phyloP scores from a whole-genome alignment of 2,113 vertebrate genomes.

The Eurypyga helias region DNA sequence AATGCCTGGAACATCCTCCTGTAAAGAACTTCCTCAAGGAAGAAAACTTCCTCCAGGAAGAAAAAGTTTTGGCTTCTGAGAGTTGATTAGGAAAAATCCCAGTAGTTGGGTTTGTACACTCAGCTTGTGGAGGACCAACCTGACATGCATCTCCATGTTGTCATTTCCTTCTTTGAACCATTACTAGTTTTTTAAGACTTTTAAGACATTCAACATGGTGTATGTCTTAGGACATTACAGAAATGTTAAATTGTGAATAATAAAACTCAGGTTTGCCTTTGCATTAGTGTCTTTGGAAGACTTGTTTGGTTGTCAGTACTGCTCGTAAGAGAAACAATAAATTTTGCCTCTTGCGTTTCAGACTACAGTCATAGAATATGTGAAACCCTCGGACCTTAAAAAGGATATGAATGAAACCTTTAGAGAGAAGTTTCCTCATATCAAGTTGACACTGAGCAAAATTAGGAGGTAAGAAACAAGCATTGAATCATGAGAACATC shows the following conservation, averaged over 20 bases:
- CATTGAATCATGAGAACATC: background rate
- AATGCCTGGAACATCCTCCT: background rate
- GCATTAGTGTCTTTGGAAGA: background rate
- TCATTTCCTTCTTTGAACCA: background rate
- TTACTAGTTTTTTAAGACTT: background rate
- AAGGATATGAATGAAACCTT: slow-evolving; percentile 99
- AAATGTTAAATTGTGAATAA: background rate
- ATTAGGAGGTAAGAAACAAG: slow-evolving; percentile 88
- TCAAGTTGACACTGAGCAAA: slow-evolving; percentile 95
- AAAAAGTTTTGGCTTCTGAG: background rate
- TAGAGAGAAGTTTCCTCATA: slow-evolving; percentile 95
- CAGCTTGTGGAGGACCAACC: background rate
- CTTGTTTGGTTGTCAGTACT: background rate
- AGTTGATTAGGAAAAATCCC: background rate
- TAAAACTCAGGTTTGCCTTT: background rate
- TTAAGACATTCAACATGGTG: background rate
- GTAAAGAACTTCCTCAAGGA: background rate
- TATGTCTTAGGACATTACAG: background rate
- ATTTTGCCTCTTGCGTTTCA: slow-evolving; percentile 51
- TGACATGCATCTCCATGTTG: background rate
- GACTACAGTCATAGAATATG: slow-evolving; percentile 98
- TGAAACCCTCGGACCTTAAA: slow-evolving; percentile 96
- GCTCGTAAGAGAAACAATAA: background rate
- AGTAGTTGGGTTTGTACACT: background rate
- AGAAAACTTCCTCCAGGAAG: background rate